phyloP scores from a whole-genome alignment of 2,888 invertebrate species.

The Tanypteryx hageni region DNA sequence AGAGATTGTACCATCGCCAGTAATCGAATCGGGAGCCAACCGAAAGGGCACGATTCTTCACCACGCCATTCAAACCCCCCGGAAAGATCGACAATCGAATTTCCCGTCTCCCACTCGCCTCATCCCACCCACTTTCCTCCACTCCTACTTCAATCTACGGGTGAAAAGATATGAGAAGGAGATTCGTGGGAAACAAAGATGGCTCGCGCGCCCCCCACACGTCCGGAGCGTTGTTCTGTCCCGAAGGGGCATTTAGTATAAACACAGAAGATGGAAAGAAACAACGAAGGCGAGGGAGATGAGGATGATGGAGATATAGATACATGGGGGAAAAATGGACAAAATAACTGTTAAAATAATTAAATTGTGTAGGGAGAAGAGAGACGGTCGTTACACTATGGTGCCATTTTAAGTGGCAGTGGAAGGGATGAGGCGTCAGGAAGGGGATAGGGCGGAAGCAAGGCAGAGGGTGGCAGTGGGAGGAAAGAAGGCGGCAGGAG shows the following conservation, averaged over 20 bases:
- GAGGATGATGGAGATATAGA: neutral
- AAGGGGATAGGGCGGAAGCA: too few species aligned
- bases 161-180: neutral
- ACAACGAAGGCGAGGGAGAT: neutral
- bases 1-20: too few species aligned
- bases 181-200: neutral
- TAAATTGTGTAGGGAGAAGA: slow-evolving; percentile 41
- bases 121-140: neutral
- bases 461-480: neutral
- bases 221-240: slow-evolving; percentile 15
- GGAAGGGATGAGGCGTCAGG: neutral
- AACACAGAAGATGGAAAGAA: neutral
- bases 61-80: too few species aligned
- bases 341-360: slow-evolving; percentile 56
- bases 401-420: slow-evolving; percentile 46
- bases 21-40: too few species aligned
- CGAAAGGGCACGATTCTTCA: too few species aligned
- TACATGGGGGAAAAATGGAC: slow-evolving; percentile 1
- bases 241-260: slow-evolving; percentile 5
- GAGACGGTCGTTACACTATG: slow-evolving; percentile 45
- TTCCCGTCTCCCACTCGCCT: too few species aligned
- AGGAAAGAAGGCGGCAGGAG: neutral
- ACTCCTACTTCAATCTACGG: neutral
- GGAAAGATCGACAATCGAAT: too few species aligned
- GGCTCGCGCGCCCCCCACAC: neutral